These are phyloP conservation scores for Sphaerophoria taeniata DNA, from an alignment of 2,888 invertebrate genomes.

Conservation along the genomic window DNA sequence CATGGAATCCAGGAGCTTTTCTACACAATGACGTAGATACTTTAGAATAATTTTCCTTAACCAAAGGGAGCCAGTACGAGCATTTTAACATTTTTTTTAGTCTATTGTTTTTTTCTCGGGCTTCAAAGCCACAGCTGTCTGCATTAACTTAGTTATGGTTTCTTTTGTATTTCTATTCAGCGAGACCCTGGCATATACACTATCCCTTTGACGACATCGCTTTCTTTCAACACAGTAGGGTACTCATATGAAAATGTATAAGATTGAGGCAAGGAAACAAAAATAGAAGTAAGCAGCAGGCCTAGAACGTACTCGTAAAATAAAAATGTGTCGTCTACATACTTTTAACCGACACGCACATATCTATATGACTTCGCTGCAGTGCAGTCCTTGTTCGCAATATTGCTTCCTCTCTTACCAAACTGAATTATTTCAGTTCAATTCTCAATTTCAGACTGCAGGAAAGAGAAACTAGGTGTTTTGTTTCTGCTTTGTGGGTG, in stretches of 20 bases:
- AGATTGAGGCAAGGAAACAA: conserved; percentile 34
- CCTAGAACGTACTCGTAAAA: not conserved
- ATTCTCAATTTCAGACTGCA: conserved; percentile 12
- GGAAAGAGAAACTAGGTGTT: conserved; percentile 36
- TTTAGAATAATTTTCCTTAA: conserved; percentile 37
- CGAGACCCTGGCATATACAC: conserved; percentile 6
- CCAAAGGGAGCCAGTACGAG: conserved; percentile 14
- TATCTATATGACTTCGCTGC: conserved; percentile 48
- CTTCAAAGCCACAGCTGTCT: conserved; percentile 61
- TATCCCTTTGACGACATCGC: conserved; percentile 47
- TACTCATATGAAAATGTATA: conserved; percentile 23
- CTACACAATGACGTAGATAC: conserved; percentile 55
- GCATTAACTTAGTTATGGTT: conserved; percentile 46
- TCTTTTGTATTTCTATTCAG: conserved; percentile 10
- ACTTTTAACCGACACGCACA: not conserved
- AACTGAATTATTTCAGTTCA: conserved; percentile 26
- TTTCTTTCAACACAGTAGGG: not conserved
- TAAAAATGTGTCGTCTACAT: not conserved
- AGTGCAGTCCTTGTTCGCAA: conserved; percentile 60
- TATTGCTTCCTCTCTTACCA: conserved; percentile 32
- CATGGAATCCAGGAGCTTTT: conserved; percentile 67
- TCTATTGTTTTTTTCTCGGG: conserved; percentile 18
- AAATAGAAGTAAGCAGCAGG: not conserved
- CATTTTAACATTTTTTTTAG: not conserved
- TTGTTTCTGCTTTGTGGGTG: conserved; percentile 16